Conservation (phyloP, 2,797 vertebrate species). For the Gymnoscopelus microlampas region DNA sequence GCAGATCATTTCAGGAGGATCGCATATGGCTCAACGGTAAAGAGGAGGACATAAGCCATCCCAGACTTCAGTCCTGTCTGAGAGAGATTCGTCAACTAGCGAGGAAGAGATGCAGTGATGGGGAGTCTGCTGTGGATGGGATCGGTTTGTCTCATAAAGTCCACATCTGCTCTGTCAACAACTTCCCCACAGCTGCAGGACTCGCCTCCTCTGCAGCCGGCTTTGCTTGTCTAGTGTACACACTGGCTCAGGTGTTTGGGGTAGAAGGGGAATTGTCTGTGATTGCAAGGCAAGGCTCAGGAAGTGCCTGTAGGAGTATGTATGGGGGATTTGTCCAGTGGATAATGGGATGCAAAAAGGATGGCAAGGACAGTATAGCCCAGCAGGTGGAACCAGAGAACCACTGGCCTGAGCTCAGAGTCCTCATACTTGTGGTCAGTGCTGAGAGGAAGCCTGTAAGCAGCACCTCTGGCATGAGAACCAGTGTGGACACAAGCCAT, state of each 20-base stretch:
- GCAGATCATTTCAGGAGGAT: conserved; percentile 88
- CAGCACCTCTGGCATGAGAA: conserved; percentile 94
- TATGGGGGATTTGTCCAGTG: conserved; percentile 95
- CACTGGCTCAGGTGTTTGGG: conserved; percentile 85
- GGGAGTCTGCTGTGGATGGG: conserved; percentile 38
- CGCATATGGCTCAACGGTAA: conserved; percentile 93
- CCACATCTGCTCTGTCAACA: conserved; percentile 92
- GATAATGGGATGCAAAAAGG: conserved; percentile 85
- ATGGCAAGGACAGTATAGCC: conserved; percentile 93
- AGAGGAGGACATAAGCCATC: conserved; percentile 86
- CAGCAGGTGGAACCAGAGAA: conserved; percentile 89
- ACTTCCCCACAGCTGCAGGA: conserved; percentile 95
- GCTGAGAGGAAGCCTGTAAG: conserved; percentile 86
- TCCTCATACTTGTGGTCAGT: conserved; percentile 93
- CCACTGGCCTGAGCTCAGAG: conserved; percentile 91
- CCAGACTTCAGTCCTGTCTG: conserved; percentile 91
- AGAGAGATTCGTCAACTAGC: conserved; percentile 90
- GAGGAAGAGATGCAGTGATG: conserved; percentile 80
- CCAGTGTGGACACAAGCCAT: conserved; percentile 90
- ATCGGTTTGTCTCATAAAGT: conserved; percentile 84
- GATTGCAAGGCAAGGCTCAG: conserved; percentile 92
- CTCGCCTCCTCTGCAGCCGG: conserved; percentile 95
- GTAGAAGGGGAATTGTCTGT: conserved; percentile 90
- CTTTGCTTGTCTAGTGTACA: conserved; percentile 92
- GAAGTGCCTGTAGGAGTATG: conserved; percentile 94